These are phyloP conservation scores for Pristionchus mayeri DNA, from an alignment of 2,888 invertebrate genomes.

Conservation along the genomic window DNA sequence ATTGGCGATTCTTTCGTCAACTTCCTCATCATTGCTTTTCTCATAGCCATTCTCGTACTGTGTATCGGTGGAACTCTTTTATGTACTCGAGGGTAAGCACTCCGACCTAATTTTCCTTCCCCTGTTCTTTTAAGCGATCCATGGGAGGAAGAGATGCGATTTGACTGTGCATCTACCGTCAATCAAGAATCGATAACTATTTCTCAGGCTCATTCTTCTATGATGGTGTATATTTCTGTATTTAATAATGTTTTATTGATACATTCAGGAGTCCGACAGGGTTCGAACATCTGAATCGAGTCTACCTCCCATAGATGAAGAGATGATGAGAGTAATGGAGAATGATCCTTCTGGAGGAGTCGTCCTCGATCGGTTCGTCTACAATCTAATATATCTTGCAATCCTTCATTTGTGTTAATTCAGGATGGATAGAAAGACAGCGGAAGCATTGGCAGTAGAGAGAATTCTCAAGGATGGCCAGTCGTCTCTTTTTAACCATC, in stretches of 20 bases:
- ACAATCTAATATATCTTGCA: background rate
- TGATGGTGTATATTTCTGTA: background rate
- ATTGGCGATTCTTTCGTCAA: background rate
- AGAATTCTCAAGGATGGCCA: background rate
- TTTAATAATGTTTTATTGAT: background rate
- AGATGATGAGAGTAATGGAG: background rate
- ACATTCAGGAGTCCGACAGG: background rate
- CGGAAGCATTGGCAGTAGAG: conserved; percentile 24
- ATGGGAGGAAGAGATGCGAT: background rate
- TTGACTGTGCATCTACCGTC: background rate
- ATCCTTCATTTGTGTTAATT: background rate
- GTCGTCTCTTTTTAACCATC: background rate
- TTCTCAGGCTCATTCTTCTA: background rate
- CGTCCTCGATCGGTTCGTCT: background rate
- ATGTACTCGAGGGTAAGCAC: conserved; percentile 33
- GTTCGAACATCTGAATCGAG: background rate
- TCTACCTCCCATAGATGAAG: background rate
- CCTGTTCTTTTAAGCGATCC: conserved; percentile 9
- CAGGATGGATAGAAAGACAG: conserved; percentile 33
- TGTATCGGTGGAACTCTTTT: conserved; percentile 27
- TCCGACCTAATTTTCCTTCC: conserved; percentile 13
- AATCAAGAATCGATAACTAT: background rate
- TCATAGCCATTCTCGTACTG: background rate
- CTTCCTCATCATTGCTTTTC: background rate
- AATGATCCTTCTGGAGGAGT: conserved; percentile 32